Evolutionary conservation across 2,113 vertebrate species (phyloP), one percentile per base, ranked within the genome.

Genomic region (Apeltes quadracus): DNA sequence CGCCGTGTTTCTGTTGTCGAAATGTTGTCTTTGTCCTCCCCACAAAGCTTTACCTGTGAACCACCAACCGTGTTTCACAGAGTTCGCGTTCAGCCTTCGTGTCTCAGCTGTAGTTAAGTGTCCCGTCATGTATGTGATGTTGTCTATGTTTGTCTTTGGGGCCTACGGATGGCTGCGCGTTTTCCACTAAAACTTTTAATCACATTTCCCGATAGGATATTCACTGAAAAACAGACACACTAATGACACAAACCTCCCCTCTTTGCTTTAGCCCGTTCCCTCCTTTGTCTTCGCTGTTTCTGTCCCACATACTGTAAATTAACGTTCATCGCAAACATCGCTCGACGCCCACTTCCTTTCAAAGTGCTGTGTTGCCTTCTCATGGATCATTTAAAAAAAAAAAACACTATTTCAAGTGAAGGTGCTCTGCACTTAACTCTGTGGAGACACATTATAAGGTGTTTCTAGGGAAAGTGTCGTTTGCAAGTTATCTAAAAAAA

Each of bases 371-470:
- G 61, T 87, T 69, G 61, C 66, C 36, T 63, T 69, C 50, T 23
- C 70, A 64, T 84, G 63, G 66, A 67, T 74, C 18, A 76, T 75
- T 34, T 14, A 58, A 32, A 77, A 55, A 34, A 11, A 64, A 71
- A 36, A 53, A 74, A 84, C 68, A 83, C 76, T 66, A 78, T 87
- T 88, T 92, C 90, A 88, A 80, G 76, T 7, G 23, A 91, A 88
- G 90, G 90, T 93, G 90, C 92, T 92, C 87, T 69, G 43, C 78
- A 50, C 79, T 79, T 89, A 89, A 91, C 72, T 72, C 34, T 68
- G 69, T 57, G 25, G 38, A 41, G 36, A 41, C 59, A 29, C 16
- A 20, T 27, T 62, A 20, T 44, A 44, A 29, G 2, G 25, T 18
- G 59, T 46, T 20, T 46, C 25, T 46, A 29, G 16, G 61, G 41